A percentile compares a stretch with the other conserved stretches of the same genome.
phyloP scores from a whole-genome alignment of 2,113 vertebrate genomes.

The Ceyx cyanopectus region DNA sequence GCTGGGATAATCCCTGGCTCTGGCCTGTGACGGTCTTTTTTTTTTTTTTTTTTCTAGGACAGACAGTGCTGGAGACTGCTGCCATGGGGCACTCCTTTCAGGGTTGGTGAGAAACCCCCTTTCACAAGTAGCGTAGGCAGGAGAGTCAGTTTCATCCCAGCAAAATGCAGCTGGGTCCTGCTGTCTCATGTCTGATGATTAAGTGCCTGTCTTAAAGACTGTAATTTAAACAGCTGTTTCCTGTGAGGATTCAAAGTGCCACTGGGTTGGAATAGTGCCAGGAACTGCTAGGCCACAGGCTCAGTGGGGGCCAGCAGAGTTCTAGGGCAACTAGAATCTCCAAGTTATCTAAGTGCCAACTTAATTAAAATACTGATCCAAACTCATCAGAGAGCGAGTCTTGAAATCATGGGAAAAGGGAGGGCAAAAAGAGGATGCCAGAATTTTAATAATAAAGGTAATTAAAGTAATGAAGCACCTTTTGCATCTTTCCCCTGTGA shows the following conservation, averaged over 20 bases:
- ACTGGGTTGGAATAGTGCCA: constrained; percentile 43
- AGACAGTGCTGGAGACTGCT: not conserved
- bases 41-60: not conserved
- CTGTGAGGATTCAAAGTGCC: constrained; percentile 39
- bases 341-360: constrained; percentile 49
- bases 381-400: not conserved
- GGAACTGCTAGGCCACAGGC: constrained; percentile 14
- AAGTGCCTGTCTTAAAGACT: not conserved
- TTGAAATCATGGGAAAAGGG: constrained; percentile 64
- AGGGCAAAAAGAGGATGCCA: constrained; percentile 55
- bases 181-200: not conserved
- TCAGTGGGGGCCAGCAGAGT: constrained; percentile 21
- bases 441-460: constrained; percentile 64
- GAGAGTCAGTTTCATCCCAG: not conserved
- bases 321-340: constrained; percentile 49
- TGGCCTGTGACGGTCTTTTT: not conserved
- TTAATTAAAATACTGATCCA: constrained; percentile 67
- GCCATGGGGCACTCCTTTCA: not conserved
- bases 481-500: constrained; percentile 51
- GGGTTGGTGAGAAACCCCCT: constrained; percentile 10
- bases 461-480: constrained; percentile 70
- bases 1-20: not conserved
- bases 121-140: not conserved
- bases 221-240: constrained; percentile 38
- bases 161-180: not conserved